Percentiles rank a stretch among this genome's conserved stretches.
Evolutionary conservation across 2,113 vertebrate species (phyloP).

Genomic region (Phrynosoma blainvillii): DNA sequence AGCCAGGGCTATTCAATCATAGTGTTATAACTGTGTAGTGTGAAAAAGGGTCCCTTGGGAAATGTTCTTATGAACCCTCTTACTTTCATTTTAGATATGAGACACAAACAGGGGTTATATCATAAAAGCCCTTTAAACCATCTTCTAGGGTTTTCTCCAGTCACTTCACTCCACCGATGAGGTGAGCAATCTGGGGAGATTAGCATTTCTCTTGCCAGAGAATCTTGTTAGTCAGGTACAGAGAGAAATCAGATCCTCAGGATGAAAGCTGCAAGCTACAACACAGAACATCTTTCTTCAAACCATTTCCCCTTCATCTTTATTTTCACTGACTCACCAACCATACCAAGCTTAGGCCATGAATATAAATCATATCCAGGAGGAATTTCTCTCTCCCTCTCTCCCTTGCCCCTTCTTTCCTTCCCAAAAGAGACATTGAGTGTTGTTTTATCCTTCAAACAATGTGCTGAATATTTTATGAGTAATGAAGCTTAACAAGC

Average conservation of each 20-base stretch:
- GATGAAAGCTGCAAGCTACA: slow-evolving; percentile 52
- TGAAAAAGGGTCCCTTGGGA: background rate
- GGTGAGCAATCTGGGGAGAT: slow-evolving; percentile 56
- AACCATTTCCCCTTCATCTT: slow-evolving; percentile 32
- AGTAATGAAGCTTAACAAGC: slow-evolving; percentile 53
- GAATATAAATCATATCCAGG: slow-evolving; percentile 60
- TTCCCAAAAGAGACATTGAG: slow-evolving; percentile 44
- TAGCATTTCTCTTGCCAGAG: slow-evolving; percentile 61
- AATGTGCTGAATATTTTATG: slow-evolving; percentile 69
- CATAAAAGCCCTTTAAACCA: slow-evolving; percentile 61
- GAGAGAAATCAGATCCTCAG: slow-evolving; percentile 63
- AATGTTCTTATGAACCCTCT: slow-evolving; percentile 20
- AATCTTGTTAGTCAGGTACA: slow-evolving; percentile 55
- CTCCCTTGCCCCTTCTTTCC: slow-evolving; percentile 32
- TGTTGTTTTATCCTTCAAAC: slow-evolving; percentile 69
- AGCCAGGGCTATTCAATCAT: background rate
- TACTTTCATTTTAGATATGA: slow-evolving; percentile 57
- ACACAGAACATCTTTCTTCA: slow-evolving; percentile 51
- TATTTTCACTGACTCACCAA: slow-evolving; percentile 57
- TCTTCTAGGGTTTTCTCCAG: slow-evolving; percentile 48
- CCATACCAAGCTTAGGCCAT: slow-evolving; percentile 49
- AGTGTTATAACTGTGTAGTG: too few relatives aligned
- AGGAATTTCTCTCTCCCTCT: slow-evolving; percentile 58
- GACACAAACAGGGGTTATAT: slow-evolving; percentile 15
- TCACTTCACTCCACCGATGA: background rate